Evolutionary conservation across 2,888 invertebrate genomes (phyloP), one percentile per base, ranked within the genome.

Genomic region (Ditula angustiorana): DNA sequence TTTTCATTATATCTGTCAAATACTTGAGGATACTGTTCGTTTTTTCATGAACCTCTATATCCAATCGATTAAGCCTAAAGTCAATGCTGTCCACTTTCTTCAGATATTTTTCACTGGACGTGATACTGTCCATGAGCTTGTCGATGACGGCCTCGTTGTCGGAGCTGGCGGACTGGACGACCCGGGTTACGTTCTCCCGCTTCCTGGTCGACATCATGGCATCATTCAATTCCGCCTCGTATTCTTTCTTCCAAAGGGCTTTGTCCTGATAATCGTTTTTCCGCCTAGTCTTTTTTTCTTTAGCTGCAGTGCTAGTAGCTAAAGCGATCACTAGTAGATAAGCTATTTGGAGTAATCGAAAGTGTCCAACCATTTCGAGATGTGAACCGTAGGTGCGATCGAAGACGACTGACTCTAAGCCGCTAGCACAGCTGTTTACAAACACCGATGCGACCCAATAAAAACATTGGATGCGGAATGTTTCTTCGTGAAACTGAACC

Each of bases 81-180:
- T 90, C 88, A 60, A 93, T 89, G 68, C 83, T 86, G 33, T 92
- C 92, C n/a, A 92, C 80, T 76, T 90, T 91, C 66, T 92, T 91
- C 2, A 93, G 78, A 73, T 90, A 92, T 67, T 86, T 90, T 72
- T 92, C 92, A 70, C 88, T 90, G 2, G 88, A 82, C 1, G 89
- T 85, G 24, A 93, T 82, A 1, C 84, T 83, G 5, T 92, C 90
- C 82, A 93, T 78, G 2, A 93, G 71, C 66, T 86, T 90, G 24
- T 92, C 90, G 1, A 91, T 71, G 0, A 92, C 87, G 4, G 76
- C 79, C 4, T 91, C 91, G 67, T 82, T 87, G n/a, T 92, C 90
- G 1, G 76, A 69, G 0, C 69, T 41, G 0, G 77, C 44, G 1
- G 80, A 76, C 65, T 84, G 86, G 1, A 74, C 66, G 0, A 79